Percentiles rank a stretch among this genome's conserved stretches.
phyloP scores from a whole-genome alignment of 2,113 vertebrate species.

The Podocnemis expansa region DNA sequence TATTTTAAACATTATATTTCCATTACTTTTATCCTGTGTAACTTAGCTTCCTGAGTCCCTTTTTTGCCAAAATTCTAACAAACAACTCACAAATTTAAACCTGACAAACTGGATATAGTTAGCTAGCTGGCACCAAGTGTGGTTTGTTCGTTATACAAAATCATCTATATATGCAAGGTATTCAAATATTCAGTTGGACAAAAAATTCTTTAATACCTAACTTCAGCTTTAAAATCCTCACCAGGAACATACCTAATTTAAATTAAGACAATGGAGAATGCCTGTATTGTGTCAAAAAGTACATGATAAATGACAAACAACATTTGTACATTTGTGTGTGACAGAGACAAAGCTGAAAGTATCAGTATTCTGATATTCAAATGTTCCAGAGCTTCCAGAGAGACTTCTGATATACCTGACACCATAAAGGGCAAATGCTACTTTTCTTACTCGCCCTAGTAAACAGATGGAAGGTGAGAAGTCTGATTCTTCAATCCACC shows the following conservation, averaged over 20 bases:
- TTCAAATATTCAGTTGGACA: neutral
- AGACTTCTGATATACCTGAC: neutral
- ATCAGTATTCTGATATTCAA: neutral
- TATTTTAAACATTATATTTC: neutral
- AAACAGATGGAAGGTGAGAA: neutral
- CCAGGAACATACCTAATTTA: neutral
- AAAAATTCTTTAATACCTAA: neutral
- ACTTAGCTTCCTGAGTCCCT: neutral
- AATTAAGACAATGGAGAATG: neutral
- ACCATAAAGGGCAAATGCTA: neutral
- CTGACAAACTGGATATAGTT: constrained; percentile 27
- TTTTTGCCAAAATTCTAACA: neutral
- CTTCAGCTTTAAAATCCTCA: neutral
- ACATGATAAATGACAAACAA: neutral
- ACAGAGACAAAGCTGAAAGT: neutral
- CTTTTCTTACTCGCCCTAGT: neutral
- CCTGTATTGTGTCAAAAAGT: neutral
- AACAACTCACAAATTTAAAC: neutral
- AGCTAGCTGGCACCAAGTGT: neutral
- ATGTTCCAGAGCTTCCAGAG: fast-evolving
- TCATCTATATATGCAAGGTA: neutral
- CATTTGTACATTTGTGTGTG: neutral
- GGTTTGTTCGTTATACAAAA: neutral
- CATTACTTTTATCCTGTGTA: neutral
- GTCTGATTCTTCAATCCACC: neutral